phyloP scores from a whole-genome alignment of 2,113 vertebrate species.

The Podarcis cretensis region DNA sequence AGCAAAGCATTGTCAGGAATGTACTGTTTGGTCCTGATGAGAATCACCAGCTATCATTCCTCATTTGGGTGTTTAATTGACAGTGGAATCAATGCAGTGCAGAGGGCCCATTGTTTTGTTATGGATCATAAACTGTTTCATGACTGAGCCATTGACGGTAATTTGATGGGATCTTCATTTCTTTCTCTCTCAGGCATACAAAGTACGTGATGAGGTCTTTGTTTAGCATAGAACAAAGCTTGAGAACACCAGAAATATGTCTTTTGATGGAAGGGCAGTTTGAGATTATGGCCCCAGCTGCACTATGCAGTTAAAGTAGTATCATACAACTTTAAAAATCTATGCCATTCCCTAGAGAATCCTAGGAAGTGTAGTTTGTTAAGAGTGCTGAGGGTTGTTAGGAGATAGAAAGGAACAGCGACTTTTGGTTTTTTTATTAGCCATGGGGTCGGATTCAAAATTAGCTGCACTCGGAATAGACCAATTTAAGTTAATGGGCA shows the following conservation, averaged over 20 bases:
- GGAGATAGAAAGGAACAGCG: too few species aligned
- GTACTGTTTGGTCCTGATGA: background rate
- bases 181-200: background rate
- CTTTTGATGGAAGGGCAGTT: background rate
- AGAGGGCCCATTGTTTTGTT: slow-evolving; percentile 13
- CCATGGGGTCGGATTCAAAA: too few species aligned
- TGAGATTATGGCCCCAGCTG: background rate
- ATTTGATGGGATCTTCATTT: slow-evolving; percentile 16
- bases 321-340: too few species aligned
- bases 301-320: too few species aligned
- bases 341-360: too few species aligned
- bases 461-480: too few species aligned
- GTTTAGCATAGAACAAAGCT: background rate
- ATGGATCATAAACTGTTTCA: slow-evolving; percentile 14
- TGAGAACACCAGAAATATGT: background rate
- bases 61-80: slow-evolving; percentile 16
- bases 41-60: background rate
- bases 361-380: too few species aligned
- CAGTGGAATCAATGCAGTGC: background rate
- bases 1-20: background rate
- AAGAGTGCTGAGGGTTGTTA: too few species aligned
- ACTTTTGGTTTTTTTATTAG: too few species aligned
- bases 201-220: background rate
- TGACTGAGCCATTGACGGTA: slow-evolving; percentile 6
- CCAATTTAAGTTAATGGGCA: background rate